phyloP scores from a whole-genome alignment of 1,140 invertebrate genomes.

The Ceratoteleas bidentatus region DNA sequence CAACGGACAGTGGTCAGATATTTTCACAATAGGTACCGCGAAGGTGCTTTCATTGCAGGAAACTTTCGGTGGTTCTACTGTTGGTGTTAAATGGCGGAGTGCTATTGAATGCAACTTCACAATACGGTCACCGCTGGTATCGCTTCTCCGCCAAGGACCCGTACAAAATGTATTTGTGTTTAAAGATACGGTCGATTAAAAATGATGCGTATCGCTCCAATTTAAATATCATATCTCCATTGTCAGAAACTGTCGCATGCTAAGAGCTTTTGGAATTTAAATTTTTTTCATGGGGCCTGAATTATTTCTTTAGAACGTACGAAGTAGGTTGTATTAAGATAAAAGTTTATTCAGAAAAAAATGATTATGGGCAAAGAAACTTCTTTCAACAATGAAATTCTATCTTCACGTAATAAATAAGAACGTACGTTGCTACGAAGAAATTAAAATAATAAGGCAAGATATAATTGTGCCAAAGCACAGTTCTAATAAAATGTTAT shows the following conservation, averaged over 20 bases:
- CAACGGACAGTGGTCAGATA: conserved; percentile 79
- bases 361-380: no score
- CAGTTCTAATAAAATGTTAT: conserved; percentile 20
- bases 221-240: conserved; percentile 11
- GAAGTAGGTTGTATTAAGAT: no score
- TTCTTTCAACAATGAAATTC: no score
- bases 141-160: conserved; percentile 66
- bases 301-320: no score
- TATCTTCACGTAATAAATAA: not conserved
- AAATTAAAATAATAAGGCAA: not conserved
- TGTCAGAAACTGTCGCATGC: not conserved
- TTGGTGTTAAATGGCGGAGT: conserved; percentile 76
- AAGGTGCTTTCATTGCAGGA: conserved; percentile 77
- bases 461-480: not conserved
- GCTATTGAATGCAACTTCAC: conserved; percentile 76
- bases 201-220: conserved; percentile 26
- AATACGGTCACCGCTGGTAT: conserved; percentile 75
- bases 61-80: conserved; percentile 75
- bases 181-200: conserved; percentile 52
- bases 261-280: no score
- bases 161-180: conserved; percentile 57
- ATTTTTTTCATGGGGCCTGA: no score
- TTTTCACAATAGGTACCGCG: conserved; percentile 79
- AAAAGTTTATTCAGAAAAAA: no score
- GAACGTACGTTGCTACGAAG: not conserved